Base-by-base conservation (phyloP, 2,888 invertebrate genomes). In the Melipona beecheii region DNA sequence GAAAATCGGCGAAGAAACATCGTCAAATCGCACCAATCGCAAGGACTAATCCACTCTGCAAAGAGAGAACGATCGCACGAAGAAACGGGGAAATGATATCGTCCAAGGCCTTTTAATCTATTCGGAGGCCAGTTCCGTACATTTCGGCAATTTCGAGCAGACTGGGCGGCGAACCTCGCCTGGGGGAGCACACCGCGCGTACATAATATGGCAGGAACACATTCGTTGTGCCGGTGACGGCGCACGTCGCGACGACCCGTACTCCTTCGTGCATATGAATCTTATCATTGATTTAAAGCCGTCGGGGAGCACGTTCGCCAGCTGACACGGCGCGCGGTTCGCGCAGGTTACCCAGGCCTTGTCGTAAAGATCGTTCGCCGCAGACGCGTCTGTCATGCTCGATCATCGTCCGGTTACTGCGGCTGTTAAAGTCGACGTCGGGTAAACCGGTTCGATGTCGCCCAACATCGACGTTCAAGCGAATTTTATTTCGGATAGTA, bases 221-320 rank as follows among this genome's bases (percentile, higher is more conserved):
- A 81, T 83, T 83, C 60, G 52, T 83, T 66, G 65, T 70, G 52
- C 24, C 64, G 52, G 69, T 81, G 81, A 83, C 83, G 76, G 76
- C 50, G 56, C 75, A 75, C 77, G 82, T 84, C 77, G 70, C 54
- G 66, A 62, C 65, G 36, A 73, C 27, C 58, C 66, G 75, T 69
- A 50, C 52, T 69, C 74, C 75, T 54, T 75, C 83, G 56, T 31
- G 62, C 83, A 58, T 78, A 84, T 75, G 83, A 84, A 78, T 78
- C 84, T 84, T 84, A 84, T 83, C 78, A 83, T 78, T 84, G 83
- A 84, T 84, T 83, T 83, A 84, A 69, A 83, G 58, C 78, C 58
- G 19, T 43, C 74, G 49, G 60, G 72, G 52, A 71, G 71, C 74
- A 65, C 78, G 70, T 81, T 83, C 60, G 72, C 81, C 69, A 27